Conservation (phyloP, 2,888 invertebrate genomes). For the Leptinotarsa haldemani region DNA sequence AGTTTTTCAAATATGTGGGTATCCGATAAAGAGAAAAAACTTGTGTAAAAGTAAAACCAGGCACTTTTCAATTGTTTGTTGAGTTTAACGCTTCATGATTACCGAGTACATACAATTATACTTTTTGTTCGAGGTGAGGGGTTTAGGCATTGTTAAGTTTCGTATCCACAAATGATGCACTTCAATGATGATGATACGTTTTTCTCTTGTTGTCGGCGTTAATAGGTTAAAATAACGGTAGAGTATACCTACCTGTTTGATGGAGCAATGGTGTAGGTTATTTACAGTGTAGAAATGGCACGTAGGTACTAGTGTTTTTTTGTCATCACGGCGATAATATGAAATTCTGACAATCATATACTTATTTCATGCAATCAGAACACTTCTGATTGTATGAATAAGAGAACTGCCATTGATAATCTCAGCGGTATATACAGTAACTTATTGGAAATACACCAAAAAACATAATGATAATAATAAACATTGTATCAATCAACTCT, state of each 20-base stretch:
- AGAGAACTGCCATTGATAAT: too few relatives aligned
- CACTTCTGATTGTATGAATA: too few relatives aligned
- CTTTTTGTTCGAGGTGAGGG: constrained; percentile 11
- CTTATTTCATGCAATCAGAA: too few relatives aligned
- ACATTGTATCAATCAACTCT: too few relatives aligned
- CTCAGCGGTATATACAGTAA: too few relatives aligned
- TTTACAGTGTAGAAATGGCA: neutral
- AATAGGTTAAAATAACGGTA: constrained; percentile 13
- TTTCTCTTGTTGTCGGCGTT: constrained; percentile 14
- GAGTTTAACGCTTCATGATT: constrained; percentile 9
- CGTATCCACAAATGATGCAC: constrained; percentile 14
- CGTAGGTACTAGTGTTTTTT: neutral
- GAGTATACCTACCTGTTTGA: neutral
- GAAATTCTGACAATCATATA: too few relatives aligned
- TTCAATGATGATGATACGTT: constrained; percentile 5
- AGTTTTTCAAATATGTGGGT: constrained; percentile 26
- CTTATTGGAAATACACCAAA: too few relatives aligned
- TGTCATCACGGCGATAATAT: neutral
- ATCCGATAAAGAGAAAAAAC: constrained; percentile 25
- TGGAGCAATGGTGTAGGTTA: constrained; percentile 7
- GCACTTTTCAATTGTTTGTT: constrained; percentile 20
- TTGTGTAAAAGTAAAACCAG: constrained; percentile 14
- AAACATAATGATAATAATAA: too few relatives aligned
- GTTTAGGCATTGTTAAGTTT: constrained; percentile 2
- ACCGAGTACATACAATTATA: constrained; percentile 11